Base-by-base conservation (phyloP, 1,140 invertebrate genomes). In the Eufriesea mexicana region DNA sequence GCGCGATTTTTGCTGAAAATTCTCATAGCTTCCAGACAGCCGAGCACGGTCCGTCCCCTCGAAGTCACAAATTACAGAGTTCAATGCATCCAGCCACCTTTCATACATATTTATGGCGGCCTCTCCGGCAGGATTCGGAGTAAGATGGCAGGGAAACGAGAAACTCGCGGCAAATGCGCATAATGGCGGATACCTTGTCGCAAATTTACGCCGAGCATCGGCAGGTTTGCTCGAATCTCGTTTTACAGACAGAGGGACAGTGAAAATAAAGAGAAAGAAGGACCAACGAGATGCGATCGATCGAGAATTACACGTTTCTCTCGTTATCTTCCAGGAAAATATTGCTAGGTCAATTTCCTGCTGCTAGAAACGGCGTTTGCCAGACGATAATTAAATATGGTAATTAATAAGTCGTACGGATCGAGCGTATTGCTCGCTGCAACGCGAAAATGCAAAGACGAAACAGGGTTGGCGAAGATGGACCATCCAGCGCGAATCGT, bases 21-120 rank as follows among this genome's bases (percentile, higher is more conserved):
- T 73, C 18, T 61, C 54, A n/a, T 72, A 42, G 14, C 61, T 18
- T 14, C 62, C 10, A 35, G 18, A 5, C 18, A 9, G 35, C 20
- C 0, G n/a, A 9, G 8, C 1, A 7, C 42, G 4, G 35, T 6
- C 0, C 2, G 49, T 12, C 16, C 25, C 5, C 25, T 12, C 42
- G 23, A 76, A 64, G 59, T 45, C n/a, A 90, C 90, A 91, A 92
- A 91, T 91, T 89, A 90, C 89, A 85, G 87, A 84, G 77, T 89
- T 90, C 85, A 51, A 64, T 83, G 81, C 79, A 91, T 87, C 80
- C 59, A 66, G 84, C 70, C 72, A 84, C 25, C 84, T 79, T 83
- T 83, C 87, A 86, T 85, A 70, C 80, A 83, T 89, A 85, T 88
- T 91, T 89, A 89, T 59, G 84, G 73, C 66, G 76, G 45, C 61